Percentiles rank a stretch among this genome's conserved stretches.
Evolutionary conservation across 1,140 invertebrate genomes (phyloP).

Genomic region (Oncopodura yosiiana): DNA sequence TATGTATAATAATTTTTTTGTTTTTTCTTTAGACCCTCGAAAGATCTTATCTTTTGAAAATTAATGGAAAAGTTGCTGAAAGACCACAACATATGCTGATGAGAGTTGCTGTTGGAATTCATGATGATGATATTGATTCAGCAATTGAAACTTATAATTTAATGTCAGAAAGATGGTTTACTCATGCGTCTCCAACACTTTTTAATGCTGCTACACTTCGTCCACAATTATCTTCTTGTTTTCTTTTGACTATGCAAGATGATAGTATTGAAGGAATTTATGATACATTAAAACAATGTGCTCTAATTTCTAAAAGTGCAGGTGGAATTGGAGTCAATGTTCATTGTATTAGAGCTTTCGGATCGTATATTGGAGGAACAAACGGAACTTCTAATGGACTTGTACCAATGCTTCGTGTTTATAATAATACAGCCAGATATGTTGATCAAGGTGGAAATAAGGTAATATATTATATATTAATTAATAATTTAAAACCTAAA

Average conservation of each 20-base stretch:
- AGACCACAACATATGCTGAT: conserved; percentile 98
- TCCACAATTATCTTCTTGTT: conserved; percentile 86
- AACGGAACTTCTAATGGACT: conserved; percentile 92
- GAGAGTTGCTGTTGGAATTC: conserved; percentile 94
- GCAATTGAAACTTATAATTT: conserved; percentile 96
- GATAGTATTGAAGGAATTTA: conserved; percentile 99
- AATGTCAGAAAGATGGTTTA: conserved; percentile 92
- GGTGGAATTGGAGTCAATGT: conserved; percentile 96
- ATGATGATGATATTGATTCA: conserved; percentile 82
- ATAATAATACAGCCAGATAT: conserved; percentile 91
- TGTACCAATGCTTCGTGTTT: conserved; percentile 94
- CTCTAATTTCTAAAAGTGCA: conserved; percentile 91
- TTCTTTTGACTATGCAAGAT: conserved; percentile 85
- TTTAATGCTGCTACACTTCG: conserved; percentile 87
- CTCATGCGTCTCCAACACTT: conserved; percentile 93
- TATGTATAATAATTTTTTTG: not conserved
- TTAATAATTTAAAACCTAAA: not conserved
- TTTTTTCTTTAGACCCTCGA: conserved; percentile 64
- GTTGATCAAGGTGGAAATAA: conserved; percentile 98
- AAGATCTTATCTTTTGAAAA: conserved; percentile 86
- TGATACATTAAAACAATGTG: conserved; percentile 86
- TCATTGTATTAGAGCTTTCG: conserved; percentile 88
- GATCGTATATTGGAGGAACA: conserved; percentile 85
- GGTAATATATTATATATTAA: conserved; percentile 39
- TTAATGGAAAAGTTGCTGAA: conserved; percentile 87